These are phyloP conservation scores for Vulpes lagopus DNA, from an alignment of 2,113 vertebrate species.

Conservation along the genomic window DNA sequence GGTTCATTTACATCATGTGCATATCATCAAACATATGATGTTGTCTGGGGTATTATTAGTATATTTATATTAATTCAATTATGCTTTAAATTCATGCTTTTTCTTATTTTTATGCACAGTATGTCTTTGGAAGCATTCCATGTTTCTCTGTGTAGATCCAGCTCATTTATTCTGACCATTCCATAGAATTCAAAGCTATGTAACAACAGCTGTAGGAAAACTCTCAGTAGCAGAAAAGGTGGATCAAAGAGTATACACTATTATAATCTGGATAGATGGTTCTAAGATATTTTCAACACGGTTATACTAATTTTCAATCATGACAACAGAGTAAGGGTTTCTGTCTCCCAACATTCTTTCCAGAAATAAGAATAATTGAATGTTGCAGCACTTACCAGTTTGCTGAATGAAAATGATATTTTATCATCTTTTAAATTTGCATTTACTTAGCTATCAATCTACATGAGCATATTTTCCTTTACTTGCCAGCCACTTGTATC, in stretches of 20 bases:
- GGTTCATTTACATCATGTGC: neutral
- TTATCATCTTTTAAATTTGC: neutral
- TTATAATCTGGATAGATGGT: too few species aligned
- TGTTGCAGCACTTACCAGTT: neutral
- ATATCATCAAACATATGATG: neutral
- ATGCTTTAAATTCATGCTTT: neutral
- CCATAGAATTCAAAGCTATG: neutral
- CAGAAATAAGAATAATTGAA: neutral
- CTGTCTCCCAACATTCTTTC: neutral
- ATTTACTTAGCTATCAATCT: neutral
- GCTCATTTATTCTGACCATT: neutral
- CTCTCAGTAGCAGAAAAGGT: neutral
- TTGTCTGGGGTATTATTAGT: neutral
- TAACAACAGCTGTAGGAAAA: neutral
- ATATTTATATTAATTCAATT: neutral
- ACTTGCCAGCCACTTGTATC: neutral
- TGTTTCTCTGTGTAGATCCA: neutral
- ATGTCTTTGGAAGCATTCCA: neutral
- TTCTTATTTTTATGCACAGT: neutral
- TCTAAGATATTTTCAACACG: neutral
- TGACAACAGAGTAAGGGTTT: accelerated
- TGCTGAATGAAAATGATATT: neutral
- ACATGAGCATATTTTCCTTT: neutral
- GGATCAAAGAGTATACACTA: accelerated
- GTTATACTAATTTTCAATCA: neutral